Conservation (phyloP, 2,888 invertebrate genomes). For the Clepsis dumicolana region DNA sequence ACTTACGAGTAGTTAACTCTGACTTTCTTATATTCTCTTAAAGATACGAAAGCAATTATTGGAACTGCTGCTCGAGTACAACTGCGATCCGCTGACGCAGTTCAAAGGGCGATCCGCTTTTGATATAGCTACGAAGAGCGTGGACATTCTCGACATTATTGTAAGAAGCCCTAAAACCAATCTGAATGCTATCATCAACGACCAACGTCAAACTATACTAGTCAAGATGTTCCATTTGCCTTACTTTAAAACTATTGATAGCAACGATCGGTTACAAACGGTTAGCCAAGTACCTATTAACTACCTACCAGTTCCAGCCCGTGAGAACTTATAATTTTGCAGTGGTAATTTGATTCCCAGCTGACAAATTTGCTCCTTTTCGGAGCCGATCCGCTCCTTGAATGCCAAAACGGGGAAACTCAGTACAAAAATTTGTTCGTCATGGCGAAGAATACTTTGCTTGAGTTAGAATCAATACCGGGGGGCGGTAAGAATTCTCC, state of each 20-base stretch:
- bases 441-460: slow-evolving; percentile 55
- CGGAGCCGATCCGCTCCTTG: slow-evolving; percentile 72
- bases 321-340: background rate
- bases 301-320: background rate
- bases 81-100: slow-evolving; percentile 59
- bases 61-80: slow-evolving; percentile 65
- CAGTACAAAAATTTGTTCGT: slow-evolving; percentile 68
- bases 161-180: slow-evolving; percentile 63
- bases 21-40: background rate
- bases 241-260: slow-evolving; percentile 60
- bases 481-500: background rate
- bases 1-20: background rate
- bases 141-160: slow-evolving; percentile 63
- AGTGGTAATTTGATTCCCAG: slow-evolving; percentile 49
- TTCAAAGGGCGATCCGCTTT: slow-evolving; percentile 68
- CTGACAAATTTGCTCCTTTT: slow-evolving; percentile 68
- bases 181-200: slow-evolving; percentile 69
- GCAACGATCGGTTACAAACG: slow-evolving; percentile 59
- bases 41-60: slow-evolving; percentile 63
- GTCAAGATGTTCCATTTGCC: slow-evolving; percentile 68
- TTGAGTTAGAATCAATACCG: slow-evolving; percentile 47
- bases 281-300: slow-evolving; percentile 49
- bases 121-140: slow-evolving; percentile 58
- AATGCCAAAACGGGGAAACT: slow-evolving; percentile 62
- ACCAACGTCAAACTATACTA: slow-evolving; percentile 65